Base-by-base conservation (phyloP, 30 jellyfish, hydroid and myxozoan species). In the Pseudorhiza aurosa region DNA sequence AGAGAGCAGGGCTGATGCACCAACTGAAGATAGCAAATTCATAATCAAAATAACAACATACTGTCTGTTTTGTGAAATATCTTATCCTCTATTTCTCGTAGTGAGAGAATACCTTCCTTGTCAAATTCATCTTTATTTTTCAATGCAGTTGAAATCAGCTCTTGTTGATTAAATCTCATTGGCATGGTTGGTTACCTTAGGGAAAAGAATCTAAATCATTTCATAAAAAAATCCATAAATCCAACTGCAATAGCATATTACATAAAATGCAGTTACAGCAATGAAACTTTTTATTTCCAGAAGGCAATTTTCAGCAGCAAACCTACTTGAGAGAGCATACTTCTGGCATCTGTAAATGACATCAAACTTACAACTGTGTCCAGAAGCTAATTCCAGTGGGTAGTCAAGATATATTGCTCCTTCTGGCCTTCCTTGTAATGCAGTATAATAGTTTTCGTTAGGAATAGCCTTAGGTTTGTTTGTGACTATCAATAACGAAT, bases 1-100 rank as follows among this genome's bases (percentile, higher is more conserved):
- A n/a, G n/a, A n/a, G n/a, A n/a, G n/a, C n/a, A n/a, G n/a, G n/a
- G n/a, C n/a, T n/a, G n/a, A n/a, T n/a, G n/a, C n/a, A n/a, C n/a
- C n/a, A n/a, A n/a, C n/a, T n/a, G n/a, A n/a, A n/a, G n/a, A n/a
- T n/a, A n/a, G n/a, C n/a, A n/a, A n/a, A n/a, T n/a, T n/a, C n/a
- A n/a, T n/a, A n/a, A n/a, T n/a, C n/a, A n/a, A n/a, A 4, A 31
- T 12, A 26, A 12, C 12, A 5, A 44, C 86, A 49, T 47, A 92
- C 98, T 79, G 64, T 85, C 98, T n/a, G 87, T 42, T 75, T 85
- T 92, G 56, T 63, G 87, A 49, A 92, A 92, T n/a, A 75, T 65
- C 68, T 84, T 77, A 27, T 94, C 95, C 35, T 92, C 98, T 27
- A 50, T 74, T 73, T 85, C 96, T 49, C 87, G 84, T 58, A 92